Percentiles rank a stretch among this genome's conserved stretches.
Evolutionary conservation across 2,113 vertebrate genomes (phyloP).

Genomic region (Myiagra hebetior): DNA sequence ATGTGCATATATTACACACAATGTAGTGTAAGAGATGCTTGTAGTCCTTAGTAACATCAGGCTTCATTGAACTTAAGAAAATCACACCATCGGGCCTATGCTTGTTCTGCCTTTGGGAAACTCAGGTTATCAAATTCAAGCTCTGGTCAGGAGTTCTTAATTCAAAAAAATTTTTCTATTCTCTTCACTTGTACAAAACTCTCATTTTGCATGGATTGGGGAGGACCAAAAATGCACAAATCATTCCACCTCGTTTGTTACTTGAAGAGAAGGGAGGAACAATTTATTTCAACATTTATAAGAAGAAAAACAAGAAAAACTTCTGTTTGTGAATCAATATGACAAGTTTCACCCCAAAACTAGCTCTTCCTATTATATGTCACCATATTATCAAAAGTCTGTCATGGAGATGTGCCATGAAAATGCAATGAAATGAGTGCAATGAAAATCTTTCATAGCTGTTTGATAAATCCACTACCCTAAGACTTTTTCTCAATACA

Average conservation of each 20-base stretch:
- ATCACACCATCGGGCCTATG: accelerated
- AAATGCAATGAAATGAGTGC: neutral
- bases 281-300: neutral
- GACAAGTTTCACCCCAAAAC: neutral
- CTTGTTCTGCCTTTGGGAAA: neutral
- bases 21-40: neutral
- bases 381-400: neutral
- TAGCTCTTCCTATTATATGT: neutral
- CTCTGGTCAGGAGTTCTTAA: neutral
- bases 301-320: neutral
- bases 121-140: neutral
- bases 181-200: neutral
- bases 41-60: neutral
- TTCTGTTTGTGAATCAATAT: neutral
- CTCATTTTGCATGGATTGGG: neutral
- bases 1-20: neutral
- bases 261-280: neutral
- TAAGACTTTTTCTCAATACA: neutral
- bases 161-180: neutral
- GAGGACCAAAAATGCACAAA: neutral
- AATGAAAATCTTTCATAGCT: neutral
- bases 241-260: neutral
- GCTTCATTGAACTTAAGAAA: neutral
- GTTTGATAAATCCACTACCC: neutral
- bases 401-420: neutral